Percentiles rank a stretch among this genome's conserved stretches.
phyloP scores from a whole-genome alignment of 2,888 invertebrate species.

The Anorthoa munda region DNA sequence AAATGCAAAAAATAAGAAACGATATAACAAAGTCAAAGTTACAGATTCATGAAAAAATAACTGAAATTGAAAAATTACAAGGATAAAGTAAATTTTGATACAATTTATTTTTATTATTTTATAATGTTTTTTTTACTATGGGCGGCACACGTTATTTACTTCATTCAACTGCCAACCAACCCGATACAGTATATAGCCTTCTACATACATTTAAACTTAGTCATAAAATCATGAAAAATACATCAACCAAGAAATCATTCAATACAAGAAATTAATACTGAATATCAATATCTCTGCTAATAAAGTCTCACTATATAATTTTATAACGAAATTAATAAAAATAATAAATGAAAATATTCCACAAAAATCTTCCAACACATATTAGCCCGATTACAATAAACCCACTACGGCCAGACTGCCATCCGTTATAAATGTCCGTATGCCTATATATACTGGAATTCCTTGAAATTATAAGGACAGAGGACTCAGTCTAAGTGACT shows the following conservation, averaged over 20 bases:
- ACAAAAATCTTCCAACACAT: too few species aligned
- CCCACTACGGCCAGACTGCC: too few species aligned
- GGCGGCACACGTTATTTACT: slow-evolving; percentile 1
- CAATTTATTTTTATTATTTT: neutral
- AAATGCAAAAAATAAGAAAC: neutral
- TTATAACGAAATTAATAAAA: too few species aligned
- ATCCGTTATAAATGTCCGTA: too few species aligned
- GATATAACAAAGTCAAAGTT: neutral
- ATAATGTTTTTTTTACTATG: neutral
- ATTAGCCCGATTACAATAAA: too few species aligned
- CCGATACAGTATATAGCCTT: too few species aligned
- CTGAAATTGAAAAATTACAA: neutral
- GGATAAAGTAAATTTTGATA: neutral
- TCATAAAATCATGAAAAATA: neutral
- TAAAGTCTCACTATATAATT: too few species aligned
- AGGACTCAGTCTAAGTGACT: too few species aligned
- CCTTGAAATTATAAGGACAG: too few species aligned
- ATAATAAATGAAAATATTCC: too few species aligned
- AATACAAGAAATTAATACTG: neutral
- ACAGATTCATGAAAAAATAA: neutral
- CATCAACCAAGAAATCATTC: neutral
- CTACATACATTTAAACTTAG: slow-evolving; percentile 16
- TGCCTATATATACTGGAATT: too few species aligned
- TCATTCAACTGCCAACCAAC: slow-evolving; percentile 23
- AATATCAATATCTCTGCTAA: too few species aligned